Percentiles rank a stretch among this genome's conserved stretches.
phyloP scores from a whole-genome alignment of 2,888 invertebrate genomes.

The Cactoblastis cactorum region DNA sequence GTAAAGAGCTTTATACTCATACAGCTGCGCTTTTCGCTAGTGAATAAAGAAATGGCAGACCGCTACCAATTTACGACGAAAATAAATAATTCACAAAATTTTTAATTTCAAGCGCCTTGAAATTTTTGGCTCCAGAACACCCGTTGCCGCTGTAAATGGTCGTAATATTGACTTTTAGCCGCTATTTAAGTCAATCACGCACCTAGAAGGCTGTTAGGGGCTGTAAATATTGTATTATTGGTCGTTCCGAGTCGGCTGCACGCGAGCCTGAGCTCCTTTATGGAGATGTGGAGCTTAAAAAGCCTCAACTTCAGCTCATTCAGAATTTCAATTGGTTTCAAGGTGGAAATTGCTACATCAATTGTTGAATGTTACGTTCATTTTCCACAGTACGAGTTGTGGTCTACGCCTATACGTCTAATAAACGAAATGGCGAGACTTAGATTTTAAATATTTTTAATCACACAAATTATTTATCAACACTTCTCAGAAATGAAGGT shows the following conservation, averaged over 20 bases:
- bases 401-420: no score
- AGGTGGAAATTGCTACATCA: neutral
- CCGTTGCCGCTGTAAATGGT: neutral
- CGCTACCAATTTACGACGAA: neutral
- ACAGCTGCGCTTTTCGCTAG: no score
- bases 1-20: no score
- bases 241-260: slow-evolving; percentile 2
- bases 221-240: slow-evolving; percentile 12
- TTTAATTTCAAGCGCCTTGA: neutral
- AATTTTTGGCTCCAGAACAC: neutral
- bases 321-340: neutral
- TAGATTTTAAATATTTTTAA: no score
- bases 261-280: neutral
- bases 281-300: slow-evolving; percentile 2
- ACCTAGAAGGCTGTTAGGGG: neutral
- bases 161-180: slow-evolving; percentile 11
- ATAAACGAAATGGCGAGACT: no score
- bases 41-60: no score
- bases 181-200: slow-evolving; percentile 15
- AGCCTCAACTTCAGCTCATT: neutral
- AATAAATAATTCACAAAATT: neutral
- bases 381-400: no score
- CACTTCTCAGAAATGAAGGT: no score
- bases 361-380: no score
- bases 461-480: no score